Base-by-base conservation (phyloP, 2,888 invertebrate species). In the Belgica antarctica region DNA sequence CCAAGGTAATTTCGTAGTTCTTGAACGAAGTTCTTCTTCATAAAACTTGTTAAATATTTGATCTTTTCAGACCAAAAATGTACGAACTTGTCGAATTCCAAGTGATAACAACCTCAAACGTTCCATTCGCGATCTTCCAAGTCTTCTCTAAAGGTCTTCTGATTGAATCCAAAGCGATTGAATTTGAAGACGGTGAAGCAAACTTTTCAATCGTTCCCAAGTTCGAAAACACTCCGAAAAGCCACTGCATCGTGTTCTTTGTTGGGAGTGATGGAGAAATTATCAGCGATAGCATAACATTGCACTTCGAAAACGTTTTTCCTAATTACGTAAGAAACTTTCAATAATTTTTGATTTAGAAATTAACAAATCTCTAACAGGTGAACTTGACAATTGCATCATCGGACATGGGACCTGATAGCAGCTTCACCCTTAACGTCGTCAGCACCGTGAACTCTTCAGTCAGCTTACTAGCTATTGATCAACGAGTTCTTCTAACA, bases 171-270 rank as follows among this genome's bases (percentile, higher is more conserved):
- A 65, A 24, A 24, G 5, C 25, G n/a, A 65, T 65, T 24, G 7
- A n/a, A 4, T n/a, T 65, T 12, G 22, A 34, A 2, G 46, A 47
- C 17, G 47, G 47, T n/a, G n/a, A 25, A 22, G 46, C 22, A 19
- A 22, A 24, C 15, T 65, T 65, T 24, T 17, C 46, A 1, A 46
- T 25, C n/a, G 27, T 10, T 22, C 46, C 65, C 8, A 65, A 65
- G 19, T 65, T 65, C 17, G 46, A 46, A 2, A 27, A 46, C 47
- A 36, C 65, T 27, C 65, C 47, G 19, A 65, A 19, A 27, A 25
- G 46, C 27, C 65, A 65, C 19, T 65, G 65, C 47, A 47, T 65
- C 10, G 47, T 47, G 5, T 65, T n/a, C n/a, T 65, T 25, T 25
- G 19, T 65, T 27, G 27, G 25, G 25, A 27, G 19, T 5, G 65